These are phyloP conservation scores for Sphinx pinastri DNA, from an alignment of 2,888 invertebrate genomes.

Conservation along the genomic window DNA sequence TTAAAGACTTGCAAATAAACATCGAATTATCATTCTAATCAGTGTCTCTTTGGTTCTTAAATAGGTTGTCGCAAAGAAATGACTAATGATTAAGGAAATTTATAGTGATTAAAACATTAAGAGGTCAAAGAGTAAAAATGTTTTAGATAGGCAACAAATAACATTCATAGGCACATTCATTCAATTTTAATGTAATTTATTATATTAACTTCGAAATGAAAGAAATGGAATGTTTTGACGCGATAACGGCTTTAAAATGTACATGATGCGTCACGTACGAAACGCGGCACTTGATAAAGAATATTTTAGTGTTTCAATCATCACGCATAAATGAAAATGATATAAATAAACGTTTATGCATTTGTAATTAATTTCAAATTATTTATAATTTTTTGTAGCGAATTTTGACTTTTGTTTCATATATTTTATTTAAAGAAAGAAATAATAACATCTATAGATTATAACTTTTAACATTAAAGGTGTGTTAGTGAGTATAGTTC, in stretches of 20 bases:
- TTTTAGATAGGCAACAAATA: too few relatives aligned
- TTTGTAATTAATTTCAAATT: neutral
- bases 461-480: too few relatives aligned
- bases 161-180: neutral
- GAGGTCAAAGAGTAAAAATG: too few relatives aligned
- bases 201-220: neutral
- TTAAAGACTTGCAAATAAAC: too few relatives aligned
- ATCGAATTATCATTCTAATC: too few relatives aligned
- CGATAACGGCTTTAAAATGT: slow-evolving; percentile 12
- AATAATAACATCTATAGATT: too few relatives aligned
- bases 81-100: neutral
- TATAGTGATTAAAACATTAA: neutral
- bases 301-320: neutral
- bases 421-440: too few relatives aligned
- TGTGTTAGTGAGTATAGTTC: too few relatives aligned
- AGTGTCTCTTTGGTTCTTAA: too few relatives aligned
- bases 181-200: neutral
- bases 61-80: neutral
- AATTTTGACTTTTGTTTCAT: too few relatives aligned
- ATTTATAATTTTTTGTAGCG: neutral
- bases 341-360: too few relatives aligned
- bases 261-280: neutral
- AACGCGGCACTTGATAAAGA: slow-evolving; percentile 8
- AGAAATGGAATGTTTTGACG: slow-evolving; percentile 6
- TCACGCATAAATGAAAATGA: too few relatives aligned